Evolutionary conservation across 2,113 vertebrate species (phyloP).

Genomic region (Prochilodus magdalenae): DNA sequence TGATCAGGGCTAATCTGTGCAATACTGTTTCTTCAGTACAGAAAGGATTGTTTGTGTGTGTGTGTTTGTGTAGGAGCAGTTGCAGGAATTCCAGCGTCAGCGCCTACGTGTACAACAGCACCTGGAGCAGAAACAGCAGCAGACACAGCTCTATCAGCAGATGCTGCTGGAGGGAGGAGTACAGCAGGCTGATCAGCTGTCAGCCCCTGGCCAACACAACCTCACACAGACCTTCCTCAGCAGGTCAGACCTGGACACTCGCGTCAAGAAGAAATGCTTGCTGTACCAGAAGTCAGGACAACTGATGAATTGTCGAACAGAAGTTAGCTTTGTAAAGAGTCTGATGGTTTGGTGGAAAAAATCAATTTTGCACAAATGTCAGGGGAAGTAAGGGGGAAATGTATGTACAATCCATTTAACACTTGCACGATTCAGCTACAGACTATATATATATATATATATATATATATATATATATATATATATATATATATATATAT

Average conservation of each 20-base stretch:
- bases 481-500: too few species aligned
- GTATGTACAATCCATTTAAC: too few species aligned
- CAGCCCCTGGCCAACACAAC: constrained; percentile 84
- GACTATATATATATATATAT: too few species aligned
- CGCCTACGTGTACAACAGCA: constrained; percentile 96
- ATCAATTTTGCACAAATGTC: too few species aligned
- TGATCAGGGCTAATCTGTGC: too few species aligned
- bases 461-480: too few species aligned
- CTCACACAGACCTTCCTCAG: constrained; percentile 97
- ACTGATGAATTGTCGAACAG: neutral
- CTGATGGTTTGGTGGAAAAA: neutral
- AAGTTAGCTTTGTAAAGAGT: neutral
- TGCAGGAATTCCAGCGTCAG: constrained; percentile 95
- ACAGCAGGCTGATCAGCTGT: constrained; percentile 81
- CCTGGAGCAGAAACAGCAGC: constrained; percentile 96
- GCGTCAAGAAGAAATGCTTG: neutral
- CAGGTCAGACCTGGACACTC: constrained; percentile 76
- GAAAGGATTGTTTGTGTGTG: too few species aligned
- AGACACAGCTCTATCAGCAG: constrained; percentile 94
- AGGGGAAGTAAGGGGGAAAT: too few species aligned
- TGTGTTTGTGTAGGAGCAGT: constrained; percentile 75
- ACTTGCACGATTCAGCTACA: too few species aligned
- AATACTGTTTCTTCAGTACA: too few species aligned
- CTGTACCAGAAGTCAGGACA: neutral
- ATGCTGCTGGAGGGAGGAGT: constrained; percentile 98